Evolutionary conservation across 2,113 vertebrate genomes (phyloP).

Genomic region (Semnornis frantzii): DNA sequence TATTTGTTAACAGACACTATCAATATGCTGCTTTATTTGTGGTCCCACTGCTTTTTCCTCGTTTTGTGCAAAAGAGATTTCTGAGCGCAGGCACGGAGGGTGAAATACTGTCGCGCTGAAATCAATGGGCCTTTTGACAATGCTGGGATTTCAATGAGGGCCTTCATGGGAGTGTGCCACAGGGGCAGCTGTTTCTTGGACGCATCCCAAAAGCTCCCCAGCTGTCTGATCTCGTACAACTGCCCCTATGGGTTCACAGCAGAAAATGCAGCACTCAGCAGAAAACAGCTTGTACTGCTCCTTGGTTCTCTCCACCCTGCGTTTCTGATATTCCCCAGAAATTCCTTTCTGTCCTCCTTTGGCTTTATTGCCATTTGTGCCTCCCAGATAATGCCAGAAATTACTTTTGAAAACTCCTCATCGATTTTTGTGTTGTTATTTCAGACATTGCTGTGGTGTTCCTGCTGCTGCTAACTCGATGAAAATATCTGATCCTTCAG

Average conservation of each 20-base stretch:
- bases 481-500: not conserved
- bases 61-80: not conserved
- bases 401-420: not conserved
- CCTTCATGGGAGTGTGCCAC: not conserved
- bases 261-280: not conserved
- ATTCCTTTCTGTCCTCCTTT: not conserved
- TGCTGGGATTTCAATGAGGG: not conserved
- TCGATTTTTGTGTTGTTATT: not conserved
- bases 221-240: not conserved
- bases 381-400: not conserved
- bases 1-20: not conserved
- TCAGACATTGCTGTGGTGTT: not conserved
- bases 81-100: not conserved
- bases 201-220: not conserved
- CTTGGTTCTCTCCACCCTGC: not conserved
- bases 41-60: not conserved
- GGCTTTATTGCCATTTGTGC: not conserved
- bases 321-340: not conserved
- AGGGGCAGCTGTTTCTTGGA: conserved; percentile 8
- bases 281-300: not conserved
- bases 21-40: not conserved
- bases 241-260: not conserved
- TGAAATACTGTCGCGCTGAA: not conserved
- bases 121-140: not conserved
- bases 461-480: not conserved